Evolutionary conservation across 2,888 invertebrate genomes (phyloP).

Genomic region (Andrena flavipes): DNA sequence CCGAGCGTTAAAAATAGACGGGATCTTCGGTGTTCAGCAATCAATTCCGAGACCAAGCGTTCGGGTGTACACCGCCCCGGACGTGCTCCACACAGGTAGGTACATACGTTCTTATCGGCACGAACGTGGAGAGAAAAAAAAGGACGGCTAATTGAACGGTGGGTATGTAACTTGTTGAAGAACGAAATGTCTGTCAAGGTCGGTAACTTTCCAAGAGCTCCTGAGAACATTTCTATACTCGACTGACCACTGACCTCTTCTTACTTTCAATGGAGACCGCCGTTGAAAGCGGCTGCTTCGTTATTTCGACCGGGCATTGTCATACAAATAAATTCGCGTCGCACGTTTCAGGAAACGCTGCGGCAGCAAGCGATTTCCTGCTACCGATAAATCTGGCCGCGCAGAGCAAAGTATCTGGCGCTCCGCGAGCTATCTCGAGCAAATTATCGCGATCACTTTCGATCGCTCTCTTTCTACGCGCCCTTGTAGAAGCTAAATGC

Average conservation of each 20-base stretch:
- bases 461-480: too few species aligned
- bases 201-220: constrained; percentile 76
- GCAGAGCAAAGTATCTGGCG: too few species aligned
- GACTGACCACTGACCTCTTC: constrained; percentile 58
- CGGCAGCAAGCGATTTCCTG: constrained; percentile 8
- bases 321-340: constrained; percentile 41
- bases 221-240: constrained; percentile 57
- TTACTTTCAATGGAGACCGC: constrained; percentile 38
- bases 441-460: too few species aligned
- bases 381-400: constrained; percentile 5
- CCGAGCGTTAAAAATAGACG: not conserved
- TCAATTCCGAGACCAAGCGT: not conserved
- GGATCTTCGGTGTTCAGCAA: not conserved
- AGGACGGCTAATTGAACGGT: constrained; percentile 24
- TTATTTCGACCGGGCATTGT: constrained; percentile 39
- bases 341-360: constrained; percentile 34
- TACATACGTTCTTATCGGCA: not conserved
- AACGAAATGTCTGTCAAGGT: constrained; percentile 78
- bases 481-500: too few species aligned
- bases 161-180: constrained; percentile 20
- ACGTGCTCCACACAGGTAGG: too few species aligned
- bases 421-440: too few species aligned
- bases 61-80: not conserved
- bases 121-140: not conserved
- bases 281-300: constrained; percentile 27